A percentile compares a stretch with the other conserved stretches of the same genome.
These are phyloP conservation scores for Dexiosoma caninum DNA, from an alignment of 2,888 invertebrate species.

Conservation along the genomic window DNA sequence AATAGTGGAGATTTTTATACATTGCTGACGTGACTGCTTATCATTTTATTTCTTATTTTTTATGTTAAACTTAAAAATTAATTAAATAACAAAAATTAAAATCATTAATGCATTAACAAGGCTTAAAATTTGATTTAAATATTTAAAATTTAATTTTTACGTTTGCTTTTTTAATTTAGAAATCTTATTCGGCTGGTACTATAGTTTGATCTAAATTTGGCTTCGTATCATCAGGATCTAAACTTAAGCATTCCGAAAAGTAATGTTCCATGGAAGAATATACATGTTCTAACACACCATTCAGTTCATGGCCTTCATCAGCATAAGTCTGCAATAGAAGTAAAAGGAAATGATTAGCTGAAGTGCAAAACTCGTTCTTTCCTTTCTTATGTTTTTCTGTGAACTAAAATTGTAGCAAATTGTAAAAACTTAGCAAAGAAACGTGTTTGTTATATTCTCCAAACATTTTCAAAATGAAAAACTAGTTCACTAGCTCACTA, in stretches of 20 bases:
- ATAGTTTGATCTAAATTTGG: constrained; percentile 78
- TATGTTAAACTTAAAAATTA: constrained; percentile 11
- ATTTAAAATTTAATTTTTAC: not conserved
- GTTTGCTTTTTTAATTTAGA: not conserved
- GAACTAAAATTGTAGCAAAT: no score
- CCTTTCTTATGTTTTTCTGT: no score
- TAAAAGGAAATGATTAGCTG: no score
- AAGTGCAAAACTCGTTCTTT: no score
- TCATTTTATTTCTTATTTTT: not conserved
- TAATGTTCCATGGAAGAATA: constrained; percentile 96
- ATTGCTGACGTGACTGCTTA: not conserved
- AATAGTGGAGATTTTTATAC: constrained; percentile 16
- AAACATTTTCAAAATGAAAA: no score
- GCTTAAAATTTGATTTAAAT: constrained; percentile 56
- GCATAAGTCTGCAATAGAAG: constrained; percentile 87
- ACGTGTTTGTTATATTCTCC: no score
- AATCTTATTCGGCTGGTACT: constrained; percentile 73
- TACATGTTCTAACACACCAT: constrained; percentile 92
- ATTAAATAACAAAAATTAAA: not conserved
- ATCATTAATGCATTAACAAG: constrained; percentile 31
- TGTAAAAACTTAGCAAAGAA: no score
- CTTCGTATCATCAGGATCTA: constrained; percentile 87
- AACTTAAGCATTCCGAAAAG: constrained; percentile 92
- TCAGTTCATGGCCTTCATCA: constrained; percentile 91
- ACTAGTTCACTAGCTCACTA: no score